Percentiles rank a stretch among this genome's conserved stretches.
Evolutionary conservation across 1,140 invertebrate species (phyloP).

Genomic region (Chrysomallon squamiferum): DNA sequence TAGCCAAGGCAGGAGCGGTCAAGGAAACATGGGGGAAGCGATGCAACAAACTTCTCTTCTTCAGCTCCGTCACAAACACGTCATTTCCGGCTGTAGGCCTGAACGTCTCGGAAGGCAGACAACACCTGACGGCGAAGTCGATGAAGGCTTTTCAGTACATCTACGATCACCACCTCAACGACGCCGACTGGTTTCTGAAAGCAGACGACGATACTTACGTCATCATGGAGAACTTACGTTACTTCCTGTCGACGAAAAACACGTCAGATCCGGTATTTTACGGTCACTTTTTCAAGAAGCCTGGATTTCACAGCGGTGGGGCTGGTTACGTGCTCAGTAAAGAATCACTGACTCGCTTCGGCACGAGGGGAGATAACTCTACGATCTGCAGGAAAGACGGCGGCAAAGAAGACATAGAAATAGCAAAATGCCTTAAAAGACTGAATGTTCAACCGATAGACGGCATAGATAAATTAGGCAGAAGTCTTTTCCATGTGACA

Average conservation of each 20-base stretch:
- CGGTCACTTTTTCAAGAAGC: too few species aligned
- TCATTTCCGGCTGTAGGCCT: slow-evolving; percentile 23
- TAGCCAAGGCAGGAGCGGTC: slow-evolving; percentile 88
- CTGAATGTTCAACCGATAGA: too few species aligned
- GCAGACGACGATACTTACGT: slow-evolving; percentile 77
- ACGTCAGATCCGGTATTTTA: too few species aligned
- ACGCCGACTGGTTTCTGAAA: slow-evolving; percentile 43
- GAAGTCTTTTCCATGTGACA: too few species aligned
- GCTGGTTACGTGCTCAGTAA: too few species aligned
- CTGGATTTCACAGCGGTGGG: too few species aligned
- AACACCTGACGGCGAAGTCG: slow-evolving; percentile 47
- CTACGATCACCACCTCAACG: slow-evolving; percentile 57
- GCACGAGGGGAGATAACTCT: too few species aligned
- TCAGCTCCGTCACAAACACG: slow-evolving; percentile 80
- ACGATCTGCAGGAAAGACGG: slow-evolving; percentile 38
- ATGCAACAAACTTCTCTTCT: slow-evolving; percentile 80
- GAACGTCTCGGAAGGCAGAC: slow-evolving; percentile 73
- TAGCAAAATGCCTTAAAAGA: too few species aligned
- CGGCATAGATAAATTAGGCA: too few species aligned
- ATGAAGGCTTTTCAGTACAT: slow-evolving; percentile 77
- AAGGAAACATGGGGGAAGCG: slow-evolving; percentile 72
- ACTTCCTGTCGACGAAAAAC: slow-evolving; percentile 39
- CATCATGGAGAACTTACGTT: slow-evolving; percentile 64
- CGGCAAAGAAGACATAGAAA: slow-evolving; percentile 62
- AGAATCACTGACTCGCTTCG: too few species aligned